phyloP scores from a whole-genome alignment of 2,888 invertebrate genomes.

The Eulithis testata region DNA sequence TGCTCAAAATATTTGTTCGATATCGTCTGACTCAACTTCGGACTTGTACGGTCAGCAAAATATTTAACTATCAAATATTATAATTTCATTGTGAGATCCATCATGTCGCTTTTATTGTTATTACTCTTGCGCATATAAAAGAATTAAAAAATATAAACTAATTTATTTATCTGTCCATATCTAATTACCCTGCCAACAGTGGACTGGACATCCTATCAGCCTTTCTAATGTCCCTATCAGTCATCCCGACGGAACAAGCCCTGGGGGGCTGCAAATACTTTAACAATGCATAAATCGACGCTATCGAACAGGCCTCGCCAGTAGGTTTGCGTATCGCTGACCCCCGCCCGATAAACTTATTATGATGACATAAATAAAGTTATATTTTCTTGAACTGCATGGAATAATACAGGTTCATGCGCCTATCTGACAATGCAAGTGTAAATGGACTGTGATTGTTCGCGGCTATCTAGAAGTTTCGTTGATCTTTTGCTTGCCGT shows the following conservation, averaged over 20 bases:
- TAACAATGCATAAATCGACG: constrained; percentile 49
- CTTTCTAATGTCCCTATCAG: constrained; percentile 5
- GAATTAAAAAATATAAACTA: neutral
- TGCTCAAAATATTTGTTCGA: constrained; percentile 2
- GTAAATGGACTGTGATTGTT: constrained; percentile 31
- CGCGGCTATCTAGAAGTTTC: constrained; percentile 19
- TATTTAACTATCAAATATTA: neutral
- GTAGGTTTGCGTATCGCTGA: constrained; percentile 71
- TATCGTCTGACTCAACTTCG: constrained; percentile 6
- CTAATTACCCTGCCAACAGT: constrained; percentile 13
- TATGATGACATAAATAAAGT: constrained; percentile 78
- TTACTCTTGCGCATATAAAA: too few species aligned
- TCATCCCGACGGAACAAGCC: constrained; percentile 31
- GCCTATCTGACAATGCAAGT: constrained; percentile 38
- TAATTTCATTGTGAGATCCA: neutral
- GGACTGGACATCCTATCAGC: constrained; percentile 12
- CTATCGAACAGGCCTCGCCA: constrained; percentile 53
- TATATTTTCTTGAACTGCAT: constrained; percentile 51
- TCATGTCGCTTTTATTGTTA: too few species aligned
- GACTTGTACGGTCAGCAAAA: neutral
- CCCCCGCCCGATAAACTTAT: constrained; percentile 78
- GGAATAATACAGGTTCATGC: constrained; percentile 74
- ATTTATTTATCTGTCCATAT: neutral
- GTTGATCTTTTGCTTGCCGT: neutral
- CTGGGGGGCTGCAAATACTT: constrained; percentile 59